Percentiles rank a stretch among this genome's conserved stretches.
Evolutionary conservation across 2,113 vertebrate genomes (phyloP).

Genomic region (Nymphicus hollandicus): DNA sequence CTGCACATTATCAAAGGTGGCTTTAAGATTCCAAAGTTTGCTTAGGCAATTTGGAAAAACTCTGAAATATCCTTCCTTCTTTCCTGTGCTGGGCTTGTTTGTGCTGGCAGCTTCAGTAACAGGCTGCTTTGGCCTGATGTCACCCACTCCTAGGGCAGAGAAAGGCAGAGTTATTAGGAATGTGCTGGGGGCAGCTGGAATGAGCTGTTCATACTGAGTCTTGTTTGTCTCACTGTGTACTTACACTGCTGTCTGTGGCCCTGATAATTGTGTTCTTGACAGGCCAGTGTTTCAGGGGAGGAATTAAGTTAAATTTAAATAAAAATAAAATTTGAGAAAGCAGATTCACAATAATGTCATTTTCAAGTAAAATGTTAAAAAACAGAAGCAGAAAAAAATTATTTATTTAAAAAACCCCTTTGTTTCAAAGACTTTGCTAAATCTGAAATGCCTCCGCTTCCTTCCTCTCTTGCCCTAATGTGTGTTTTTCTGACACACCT

Average conservation of each 20-base stretch:
- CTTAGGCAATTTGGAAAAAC: not conserved
- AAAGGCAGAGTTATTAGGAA: not conserved
- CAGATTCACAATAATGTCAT: not conserved
- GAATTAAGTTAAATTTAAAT: not conserved
- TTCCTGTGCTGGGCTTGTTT: not conserved
- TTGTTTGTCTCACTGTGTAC: fast-evolving
- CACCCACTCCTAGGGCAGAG: not conserved
- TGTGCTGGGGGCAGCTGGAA: not conserved
- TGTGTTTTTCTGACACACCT: not conserved
- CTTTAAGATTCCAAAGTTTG: not conserved
- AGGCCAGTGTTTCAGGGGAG: not conserved
- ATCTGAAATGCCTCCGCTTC: not conserved
- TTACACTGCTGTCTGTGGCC: not conserved
- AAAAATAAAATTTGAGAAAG: not conserved
- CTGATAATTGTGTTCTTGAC: not conserved
- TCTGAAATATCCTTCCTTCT: not conserved
- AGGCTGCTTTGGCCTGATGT: not conserved
- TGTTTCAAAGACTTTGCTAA: not conserved
- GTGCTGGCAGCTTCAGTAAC: not conserved
- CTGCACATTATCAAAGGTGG: not conserved
- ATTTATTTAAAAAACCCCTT: fast-evolving
- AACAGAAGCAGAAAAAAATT: not conserved
- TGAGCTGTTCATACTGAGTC: not conserved
- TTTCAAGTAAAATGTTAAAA: not conserved
- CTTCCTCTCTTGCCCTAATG: not conserved